These are phyloP conservation scores for Sisyra nigra DNA, from an alignment of 2,888 invertebrate species.

Conservation along the genomic window DNA sequence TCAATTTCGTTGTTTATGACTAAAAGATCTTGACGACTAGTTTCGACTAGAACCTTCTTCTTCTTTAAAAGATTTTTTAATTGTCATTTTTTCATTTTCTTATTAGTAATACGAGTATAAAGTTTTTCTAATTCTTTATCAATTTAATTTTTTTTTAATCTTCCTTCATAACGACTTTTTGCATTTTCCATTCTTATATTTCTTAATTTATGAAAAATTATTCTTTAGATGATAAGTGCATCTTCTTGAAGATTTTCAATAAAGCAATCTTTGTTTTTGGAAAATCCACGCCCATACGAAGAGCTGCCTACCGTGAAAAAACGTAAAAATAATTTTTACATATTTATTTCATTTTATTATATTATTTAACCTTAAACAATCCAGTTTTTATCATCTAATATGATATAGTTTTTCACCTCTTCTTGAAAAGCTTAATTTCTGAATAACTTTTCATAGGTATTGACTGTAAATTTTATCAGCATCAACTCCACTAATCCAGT, in stretches of 20 bases:
- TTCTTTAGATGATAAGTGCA: slow-evolving; percentile 5
- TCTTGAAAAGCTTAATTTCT: neutral
- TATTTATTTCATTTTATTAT: slow-evolving; percentile 1
- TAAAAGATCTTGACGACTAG: slow-evolving; percentile 3
- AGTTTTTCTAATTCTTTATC: slow-evolving; percentile 5
- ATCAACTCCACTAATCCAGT: neutral
- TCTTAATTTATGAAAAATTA: slow-evolving; percentile 6
- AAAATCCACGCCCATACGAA: slow-evolving; percentile 7
- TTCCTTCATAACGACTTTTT: slow-evolving; percentile 1
- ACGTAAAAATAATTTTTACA: slow-evolving; percentile 6
- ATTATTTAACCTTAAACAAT: neutral
- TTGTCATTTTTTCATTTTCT: slow-evolving; percentile 2
- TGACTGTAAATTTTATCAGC: neutral
- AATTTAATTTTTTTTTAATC: neutral
- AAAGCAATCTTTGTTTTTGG: slow-evolving; percentile 8
- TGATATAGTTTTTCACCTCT: neutral
- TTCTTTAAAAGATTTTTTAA: slow-evolving; percentile 1
- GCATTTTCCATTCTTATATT: slow-evolving; percentile 4
- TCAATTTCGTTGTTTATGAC: slow-evolving; percentile 1
- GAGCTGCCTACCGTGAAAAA: slow-evolving; percentile 8
- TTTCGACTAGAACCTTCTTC: slow-evolving; percentile 4
- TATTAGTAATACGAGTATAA: neutral
- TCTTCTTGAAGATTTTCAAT: slow-evolving; percentile 8
- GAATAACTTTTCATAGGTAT: neutral
- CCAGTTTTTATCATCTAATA: neutral